Evolutionary conservation across 2,113 vertebrate species (phyloP).

Genomic region (Microcebus murinus): DNA sequence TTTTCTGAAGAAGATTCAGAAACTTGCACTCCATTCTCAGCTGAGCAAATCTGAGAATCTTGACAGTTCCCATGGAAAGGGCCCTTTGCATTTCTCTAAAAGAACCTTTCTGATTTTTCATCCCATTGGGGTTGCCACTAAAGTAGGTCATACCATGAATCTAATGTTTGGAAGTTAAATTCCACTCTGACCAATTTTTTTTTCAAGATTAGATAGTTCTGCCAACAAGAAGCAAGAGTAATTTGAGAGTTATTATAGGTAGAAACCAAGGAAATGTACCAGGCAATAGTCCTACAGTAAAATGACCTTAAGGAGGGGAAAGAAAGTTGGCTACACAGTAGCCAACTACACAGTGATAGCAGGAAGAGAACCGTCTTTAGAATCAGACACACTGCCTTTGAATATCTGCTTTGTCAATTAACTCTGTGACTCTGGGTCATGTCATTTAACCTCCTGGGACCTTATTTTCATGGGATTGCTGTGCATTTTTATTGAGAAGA

Average conservation of each 20-base stretch:
- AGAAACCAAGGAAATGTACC: conserved; percentile 43
- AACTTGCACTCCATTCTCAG: background rate
- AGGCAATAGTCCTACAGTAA: background rate
- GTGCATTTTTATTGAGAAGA: conserved; percentile 72
- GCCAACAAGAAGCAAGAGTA: background rate
- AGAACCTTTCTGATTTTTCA: background rate
- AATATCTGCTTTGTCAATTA: conserved; percentile 61
- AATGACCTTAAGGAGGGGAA: background rate
- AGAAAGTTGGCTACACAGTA: background rate
- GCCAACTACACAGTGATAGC: background rate
- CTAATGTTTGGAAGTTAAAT: background rate
- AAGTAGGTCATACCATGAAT: background rate
- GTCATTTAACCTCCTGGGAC: conserved; percentile 56
- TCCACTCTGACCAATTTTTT: background rate
- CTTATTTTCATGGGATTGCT: conserved; percentile 66
- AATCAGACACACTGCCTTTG: background rate
- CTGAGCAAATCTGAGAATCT: background rate
- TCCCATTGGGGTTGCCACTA: background rate
- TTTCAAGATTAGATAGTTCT: conserved; percentile 12
- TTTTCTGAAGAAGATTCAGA: conserved; percentile 2
- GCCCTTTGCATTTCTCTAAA: background rate
- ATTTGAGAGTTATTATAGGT: conserved; percentile 14
- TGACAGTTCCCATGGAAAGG: background rate
- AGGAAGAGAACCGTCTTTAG: background rate
- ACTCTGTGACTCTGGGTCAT: conserved; percentile 54